Evolutionary conservation across 2,797 vertebrate genomes (phyloP).

Genomic region (Takifugu ocellatus): DNA sequence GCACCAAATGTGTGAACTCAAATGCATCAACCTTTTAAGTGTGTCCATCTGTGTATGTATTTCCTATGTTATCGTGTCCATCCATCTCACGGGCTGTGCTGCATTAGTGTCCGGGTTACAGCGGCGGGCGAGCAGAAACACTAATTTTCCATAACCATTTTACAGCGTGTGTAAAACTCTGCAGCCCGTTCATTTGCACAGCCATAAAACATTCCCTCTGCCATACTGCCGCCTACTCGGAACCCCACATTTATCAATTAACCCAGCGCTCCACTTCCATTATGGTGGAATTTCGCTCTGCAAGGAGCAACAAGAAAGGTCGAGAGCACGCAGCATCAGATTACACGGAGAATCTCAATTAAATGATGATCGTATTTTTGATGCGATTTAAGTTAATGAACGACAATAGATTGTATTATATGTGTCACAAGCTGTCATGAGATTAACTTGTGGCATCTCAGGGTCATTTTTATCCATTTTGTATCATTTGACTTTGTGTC

Average conservation of each 20-base stretch:
- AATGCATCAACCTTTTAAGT: conserved; percentile 25
- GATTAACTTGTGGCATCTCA: conserved; percentile 24
- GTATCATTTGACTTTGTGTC: conserved; percentile 31
- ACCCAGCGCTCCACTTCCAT: conserved; percentile 69
- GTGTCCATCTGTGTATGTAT: conserved; percentile 25
- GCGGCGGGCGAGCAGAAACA: conserved; percentile 44
- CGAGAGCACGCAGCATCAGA: conserved; percentile 29
- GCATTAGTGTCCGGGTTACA: conserved; percentile 52
- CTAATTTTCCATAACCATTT: conserved; percentile 77
- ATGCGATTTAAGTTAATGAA: conserved; percentile 37
- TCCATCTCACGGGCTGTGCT: conserved; percentile 30
- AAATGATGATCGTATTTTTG: conserved; percentile 43
- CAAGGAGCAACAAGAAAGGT: conserved; percentile 42
- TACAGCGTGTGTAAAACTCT: conserved; percentile 74
- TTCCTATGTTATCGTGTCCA: conserved; percentile 25
- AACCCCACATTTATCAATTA: conserved; percentile 75
- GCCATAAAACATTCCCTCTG: conserved; percentile 69
- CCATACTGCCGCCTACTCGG: conserved; percentile 57
- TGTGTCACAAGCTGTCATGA: conserved; percentile 33
- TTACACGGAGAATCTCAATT: conserved; percentile 46
- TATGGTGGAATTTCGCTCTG: conserved; percentile 58
- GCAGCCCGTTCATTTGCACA: conserved; percentile 72
- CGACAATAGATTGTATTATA: conserved; percentile 34
- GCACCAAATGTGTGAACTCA: conserved; percentile 31
- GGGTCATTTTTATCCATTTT: conserved; percentile 19